phyloP scores from a whole-genome alignment of 2,888 invertebrate species.

The Cephus spinipes region DNA sequence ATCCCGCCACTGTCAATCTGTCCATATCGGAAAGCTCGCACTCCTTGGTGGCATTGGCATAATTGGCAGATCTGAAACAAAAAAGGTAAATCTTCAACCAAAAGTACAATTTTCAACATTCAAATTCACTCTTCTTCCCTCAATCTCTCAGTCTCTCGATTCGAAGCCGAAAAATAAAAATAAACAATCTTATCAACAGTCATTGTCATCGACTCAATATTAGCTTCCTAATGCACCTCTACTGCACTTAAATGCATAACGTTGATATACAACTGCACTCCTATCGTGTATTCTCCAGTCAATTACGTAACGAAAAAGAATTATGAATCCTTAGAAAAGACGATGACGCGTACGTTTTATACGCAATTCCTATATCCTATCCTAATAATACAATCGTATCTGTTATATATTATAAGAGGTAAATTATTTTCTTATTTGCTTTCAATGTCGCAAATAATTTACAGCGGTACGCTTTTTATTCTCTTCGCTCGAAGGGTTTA shows the following conservation, averaged over 20 bases:
- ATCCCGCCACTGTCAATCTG: conserved; percentile 87
- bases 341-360: too few relatives aligned
- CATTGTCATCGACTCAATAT: too few relatives aligned
- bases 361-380: background rate
- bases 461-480: background rate
- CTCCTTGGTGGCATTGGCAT: conserved; percentile 85
- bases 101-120: background rate
- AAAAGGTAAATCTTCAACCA: conserved; percentile 27
- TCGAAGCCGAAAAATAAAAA: background rate
- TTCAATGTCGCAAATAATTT: background rate
- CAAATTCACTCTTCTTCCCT: background rate
- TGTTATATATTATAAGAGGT: too few relatives aligned
- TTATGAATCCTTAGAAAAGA: background rate
- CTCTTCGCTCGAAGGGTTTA: background rate
- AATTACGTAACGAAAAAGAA: background rate
- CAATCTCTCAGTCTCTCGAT: background rate
- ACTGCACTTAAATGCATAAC: too few relatives aligned
- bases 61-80: conserved; percentile 86
- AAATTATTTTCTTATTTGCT: background rate
- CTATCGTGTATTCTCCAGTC: background rate
- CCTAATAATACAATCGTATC: background rate
- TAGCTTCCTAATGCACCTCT: too few relatives aligned
- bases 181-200: background rate
- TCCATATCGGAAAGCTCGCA: conserved; percentile 94
- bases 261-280: too few relatives aligned